Evolutionary conservation across 2,888 invertebrate genomes (phyloP).

Genomic region (Tipula confusa): DNA sequence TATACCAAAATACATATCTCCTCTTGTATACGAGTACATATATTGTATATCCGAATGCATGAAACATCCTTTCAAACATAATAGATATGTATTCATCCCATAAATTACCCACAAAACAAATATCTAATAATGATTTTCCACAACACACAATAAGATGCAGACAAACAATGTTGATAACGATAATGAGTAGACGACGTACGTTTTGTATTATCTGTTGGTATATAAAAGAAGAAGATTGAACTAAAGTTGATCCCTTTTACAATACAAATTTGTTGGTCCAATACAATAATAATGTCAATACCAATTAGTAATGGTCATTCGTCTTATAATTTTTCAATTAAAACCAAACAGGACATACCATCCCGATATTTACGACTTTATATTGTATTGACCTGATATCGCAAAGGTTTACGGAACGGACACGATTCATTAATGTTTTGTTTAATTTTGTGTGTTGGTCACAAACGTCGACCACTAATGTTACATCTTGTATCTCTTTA

Average conservation of each 20-base stretch:
- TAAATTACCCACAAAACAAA: conserved; percentile 25
- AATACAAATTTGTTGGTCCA: not conserved
- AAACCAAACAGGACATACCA: not conserved
- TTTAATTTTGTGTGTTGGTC: conserved; percentile 25
- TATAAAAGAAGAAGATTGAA: not conserved
- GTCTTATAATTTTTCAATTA: conserved; percentile 5
- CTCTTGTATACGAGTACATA: too few relatives aligned
- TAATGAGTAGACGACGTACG: not conserved
- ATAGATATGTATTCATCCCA: not conserved
- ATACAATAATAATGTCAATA: conserved; percentile 26
- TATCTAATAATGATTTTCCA: not conserved
- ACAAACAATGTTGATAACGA: not conserved
- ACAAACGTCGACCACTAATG: not conserved
- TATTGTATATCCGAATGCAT: not conserved
- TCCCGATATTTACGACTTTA: not conserved
- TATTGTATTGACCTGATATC: not conserved
- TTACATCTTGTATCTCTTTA: not conserved
- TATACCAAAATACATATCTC: not conserved
- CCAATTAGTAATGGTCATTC: conserved; percentile 30
- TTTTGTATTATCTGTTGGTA: not conserved
- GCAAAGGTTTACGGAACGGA: not conserved
- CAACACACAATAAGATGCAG: not conserved
- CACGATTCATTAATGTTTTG: not conserved
- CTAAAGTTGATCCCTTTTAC: not conserved
- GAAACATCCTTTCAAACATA: not conserved